Percentiles rank a stretch among this genome's conserved stretches.
Evolutionary conservation across 1,140 invertebrate species (phyloP).

Genomic region (Eueides isabella): DNA sequence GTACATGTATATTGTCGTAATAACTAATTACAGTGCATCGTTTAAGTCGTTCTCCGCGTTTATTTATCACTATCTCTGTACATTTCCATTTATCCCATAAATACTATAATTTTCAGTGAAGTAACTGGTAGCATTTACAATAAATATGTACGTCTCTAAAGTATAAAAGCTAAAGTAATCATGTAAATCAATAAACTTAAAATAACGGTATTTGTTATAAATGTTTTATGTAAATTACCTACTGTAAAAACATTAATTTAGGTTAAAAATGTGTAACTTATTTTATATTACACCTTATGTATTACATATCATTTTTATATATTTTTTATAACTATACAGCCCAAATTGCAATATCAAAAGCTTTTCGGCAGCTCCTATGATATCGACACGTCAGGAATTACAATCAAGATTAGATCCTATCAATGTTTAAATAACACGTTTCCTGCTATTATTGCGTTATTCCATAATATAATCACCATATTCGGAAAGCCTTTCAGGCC

Average conservation of each 20-base stretch:
- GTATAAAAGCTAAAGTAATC: not conserved
- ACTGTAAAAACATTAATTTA: constrained; percentile 24
- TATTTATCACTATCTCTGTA: constrained; percentile 21
- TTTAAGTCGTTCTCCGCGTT: constrained; percentile 6
- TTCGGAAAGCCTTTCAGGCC: constrained; percentile 56
- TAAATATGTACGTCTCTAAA: not conserved
- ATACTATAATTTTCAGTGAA: not conserved
- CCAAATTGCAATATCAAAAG: constrained; percentile 17
- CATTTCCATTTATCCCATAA: not conserved
- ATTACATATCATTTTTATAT: not conserved
- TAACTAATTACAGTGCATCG: constrained; percentile 47
- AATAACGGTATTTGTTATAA: not conserved
- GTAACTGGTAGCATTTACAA: not conserved
- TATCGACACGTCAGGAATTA: constrained; percentile 81
- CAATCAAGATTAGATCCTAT: constrained; percentile 80
- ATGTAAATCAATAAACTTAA: not conserved
- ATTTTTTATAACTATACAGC: not conserved
- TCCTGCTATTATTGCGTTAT: constrained; percentile 78
- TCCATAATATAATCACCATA: constrained; percentile 79
- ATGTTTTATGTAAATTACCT: constrained; percentile 23
- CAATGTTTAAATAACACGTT: constrained; percentile 79
- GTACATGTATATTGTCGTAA: constrained; percentile 38
- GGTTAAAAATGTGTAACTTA: not conserved
- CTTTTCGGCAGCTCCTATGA: constrained; percentile 77
- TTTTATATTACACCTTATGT: not conserved